Evolutionary conservation across 1,140 invertebrate species (phyloP).

Genomic region (Sogatella furcifera): DNA sequence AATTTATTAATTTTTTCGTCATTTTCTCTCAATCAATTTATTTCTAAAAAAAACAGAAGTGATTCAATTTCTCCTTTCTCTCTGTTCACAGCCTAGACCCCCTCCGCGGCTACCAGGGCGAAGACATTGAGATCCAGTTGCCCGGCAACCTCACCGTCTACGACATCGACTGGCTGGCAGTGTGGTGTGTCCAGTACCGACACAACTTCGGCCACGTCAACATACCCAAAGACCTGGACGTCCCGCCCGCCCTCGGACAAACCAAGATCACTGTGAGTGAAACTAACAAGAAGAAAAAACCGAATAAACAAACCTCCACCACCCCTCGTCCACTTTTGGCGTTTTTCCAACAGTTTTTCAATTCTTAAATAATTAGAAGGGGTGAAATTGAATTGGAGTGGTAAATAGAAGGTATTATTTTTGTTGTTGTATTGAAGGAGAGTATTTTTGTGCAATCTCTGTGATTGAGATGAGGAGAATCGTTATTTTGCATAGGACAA

Average conservation of each 20-base stretch:
- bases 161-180: constrained; percentile 84
- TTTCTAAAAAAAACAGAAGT: no score
- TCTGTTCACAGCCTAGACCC: constrained; percentile 50
- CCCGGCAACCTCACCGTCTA: constrained; percentile 76
- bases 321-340: no score
- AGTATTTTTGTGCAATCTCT: no score
- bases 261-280: constrained; percentile 73
- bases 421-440: no score
- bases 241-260: constrained; percentile 78
- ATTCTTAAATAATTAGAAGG: no score
- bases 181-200: constrained; percentile 76
- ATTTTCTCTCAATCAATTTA: no score
- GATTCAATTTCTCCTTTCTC: background rate
- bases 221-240: constrained; percentile 78
- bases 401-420: no score
- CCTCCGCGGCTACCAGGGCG: constrained; percentile 71
- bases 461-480: no score
- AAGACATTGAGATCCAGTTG: constrained; percentile 81
- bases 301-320: background rate
- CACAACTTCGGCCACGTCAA: constrained; percentile 86
- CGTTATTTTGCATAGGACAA: no score
- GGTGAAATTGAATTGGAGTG: no score
- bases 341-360: no score
- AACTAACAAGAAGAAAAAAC: constrained; percentile 7
- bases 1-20: no score